Conservation (phyloP, 1,140 invertebrate species). For the Araneus ventricosus region DNA sequence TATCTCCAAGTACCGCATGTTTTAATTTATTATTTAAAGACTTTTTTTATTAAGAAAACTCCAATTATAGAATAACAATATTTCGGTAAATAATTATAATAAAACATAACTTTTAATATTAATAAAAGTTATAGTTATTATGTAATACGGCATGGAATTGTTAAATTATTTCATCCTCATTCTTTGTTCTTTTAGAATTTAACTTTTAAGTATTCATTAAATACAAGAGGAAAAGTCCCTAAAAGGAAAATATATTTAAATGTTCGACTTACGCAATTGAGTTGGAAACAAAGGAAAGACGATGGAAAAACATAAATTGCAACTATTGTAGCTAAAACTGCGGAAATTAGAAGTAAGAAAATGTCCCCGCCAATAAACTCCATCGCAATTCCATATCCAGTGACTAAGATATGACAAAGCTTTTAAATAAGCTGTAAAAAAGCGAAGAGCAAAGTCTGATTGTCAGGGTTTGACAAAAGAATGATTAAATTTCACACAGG, state of each 20-base stretch:
- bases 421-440: background rate
- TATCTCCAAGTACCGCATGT: too few relatives aligned
- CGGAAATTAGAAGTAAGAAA: background rate
- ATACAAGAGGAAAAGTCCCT: background rate
- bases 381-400: constrained; percentile 48
- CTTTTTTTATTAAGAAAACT: too few relatives aligned
- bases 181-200: background rate
- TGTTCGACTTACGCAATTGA: background rate
- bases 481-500: background rate
- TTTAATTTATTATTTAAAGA: too few relatives aligned
- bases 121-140: too few relatives aligned
- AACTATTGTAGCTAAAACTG: background rate
- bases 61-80: too few relatives aligned
- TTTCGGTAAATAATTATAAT: too few relatives aligned
- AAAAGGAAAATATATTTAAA: background rate
- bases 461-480: background rate
- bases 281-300: background rate
- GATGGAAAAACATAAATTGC: background rate
- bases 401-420: background rate
- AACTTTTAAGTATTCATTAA: background rate
- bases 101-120: too few relatives aligned
- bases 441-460: background rate
- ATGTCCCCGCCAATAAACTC: constrained; percentile 10
- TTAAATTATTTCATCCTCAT: too few relatives aligned
- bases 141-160: too few relatives aligned